Evolutionary conservation across 2,113 vertebrate genomes (phyloP).

Genomic region (Protobothrops mucrosquamatus): DNA sequence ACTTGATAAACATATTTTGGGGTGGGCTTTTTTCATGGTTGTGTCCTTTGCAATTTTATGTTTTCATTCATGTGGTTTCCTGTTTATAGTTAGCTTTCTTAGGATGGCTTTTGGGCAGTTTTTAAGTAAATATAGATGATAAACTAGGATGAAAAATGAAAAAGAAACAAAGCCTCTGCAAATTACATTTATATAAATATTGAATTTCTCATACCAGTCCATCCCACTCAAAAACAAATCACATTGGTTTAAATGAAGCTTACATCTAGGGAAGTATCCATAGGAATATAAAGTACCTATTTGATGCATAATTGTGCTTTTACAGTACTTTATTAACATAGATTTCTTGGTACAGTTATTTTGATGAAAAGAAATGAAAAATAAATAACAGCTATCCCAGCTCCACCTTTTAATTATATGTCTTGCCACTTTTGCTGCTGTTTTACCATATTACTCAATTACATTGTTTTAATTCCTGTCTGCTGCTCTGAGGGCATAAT

Average conservation of each 20-base stretch:
- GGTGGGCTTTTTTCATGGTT: not conserved
- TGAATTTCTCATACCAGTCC: not conserved
- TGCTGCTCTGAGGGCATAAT: not conserved
- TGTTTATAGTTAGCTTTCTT: not conserved
- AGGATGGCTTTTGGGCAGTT: not conserved
- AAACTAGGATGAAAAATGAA: not conserved
- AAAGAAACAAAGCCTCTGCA: not conserved
- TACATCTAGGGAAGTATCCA: not conserved
- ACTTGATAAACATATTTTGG: not conserved
- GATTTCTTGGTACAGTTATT: not conserved
- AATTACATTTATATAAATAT: not conserved
- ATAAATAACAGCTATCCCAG: not conserved
- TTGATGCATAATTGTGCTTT: not conserved
- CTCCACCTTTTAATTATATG: not conserved
- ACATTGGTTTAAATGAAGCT: not conserved
- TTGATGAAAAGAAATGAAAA: not conserved
- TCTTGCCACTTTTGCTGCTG: not conserved
- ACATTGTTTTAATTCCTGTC: not conserved
- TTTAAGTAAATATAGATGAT: not conserved
- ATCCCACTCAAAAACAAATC: not conserved
- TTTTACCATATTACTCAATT: not conserved
- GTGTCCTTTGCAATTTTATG: not conserved
- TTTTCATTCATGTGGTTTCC: not conserved
- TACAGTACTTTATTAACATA: not conserved
- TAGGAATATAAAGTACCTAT: not conserved